Evolutionary conservation across 2,113 vertebrate genomes (phyloP).

Genomic region (Leucosticte australis): DNA sequence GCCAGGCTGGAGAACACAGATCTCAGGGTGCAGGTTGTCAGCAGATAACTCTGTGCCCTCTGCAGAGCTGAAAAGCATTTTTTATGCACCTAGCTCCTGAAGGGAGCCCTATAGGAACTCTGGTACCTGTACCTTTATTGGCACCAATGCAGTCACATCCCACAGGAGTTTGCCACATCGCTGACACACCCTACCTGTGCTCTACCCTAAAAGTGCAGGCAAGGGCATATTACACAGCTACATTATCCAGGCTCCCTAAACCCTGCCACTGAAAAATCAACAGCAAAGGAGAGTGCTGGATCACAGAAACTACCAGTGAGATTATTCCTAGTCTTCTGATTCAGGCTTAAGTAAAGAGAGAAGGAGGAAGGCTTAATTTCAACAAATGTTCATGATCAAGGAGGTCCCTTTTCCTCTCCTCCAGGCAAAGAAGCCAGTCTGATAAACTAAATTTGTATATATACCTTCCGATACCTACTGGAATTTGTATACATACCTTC

Average conservation of each 20-base stretch:
- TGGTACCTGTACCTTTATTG: background rate
- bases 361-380: background rate
- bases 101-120: background rate
- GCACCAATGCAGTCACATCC: fast-evolving
- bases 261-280: fast-evolving
- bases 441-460: background rate
- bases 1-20: background rate
- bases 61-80: background rate
- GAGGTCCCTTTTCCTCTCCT: background rate
- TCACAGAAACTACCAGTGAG: background rate
- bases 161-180: fast-evolving
- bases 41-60: background rate
- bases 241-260: background rate
- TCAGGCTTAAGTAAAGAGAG: background rate
- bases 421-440: background rate
- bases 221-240: background rate
- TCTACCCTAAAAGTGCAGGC: background rate
- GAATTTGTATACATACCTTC: background rate
- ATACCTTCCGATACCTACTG: background rate
- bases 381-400: fast-evolving
- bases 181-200: background rate
- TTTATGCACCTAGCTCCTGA: background rate
- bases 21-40: background rate
- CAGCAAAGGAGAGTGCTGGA: background rate
- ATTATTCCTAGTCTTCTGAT: background rate